Conservation (phyloP, 2,113 vertebrate genomes). For the Edolisoma coerulescens region DNA sequence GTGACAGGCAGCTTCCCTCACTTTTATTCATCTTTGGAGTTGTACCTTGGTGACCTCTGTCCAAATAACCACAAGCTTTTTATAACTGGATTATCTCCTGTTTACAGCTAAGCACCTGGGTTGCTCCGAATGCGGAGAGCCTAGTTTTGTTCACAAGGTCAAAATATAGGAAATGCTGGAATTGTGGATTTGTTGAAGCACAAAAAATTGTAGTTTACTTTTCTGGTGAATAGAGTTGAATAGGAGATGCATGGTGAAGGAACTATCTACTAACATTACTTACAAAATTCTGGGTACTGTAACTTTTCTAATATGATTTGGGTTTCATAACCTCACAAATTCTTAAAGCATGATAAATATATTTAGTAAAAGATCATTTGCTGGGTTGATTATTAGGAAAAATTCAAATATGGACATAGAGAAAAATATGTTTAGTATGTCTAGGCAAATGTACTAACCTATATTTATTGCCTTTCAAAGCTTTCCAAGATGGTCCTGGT, state of each 20-base stretch:
- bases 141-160: neutral
- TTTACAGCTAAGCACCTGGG: neutral
- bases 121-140: accelerated
- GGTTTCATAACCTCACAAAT: neutral
- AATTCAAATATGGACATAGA: neutral
- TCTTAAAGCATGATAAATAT: neutral
- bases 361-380: neutral
- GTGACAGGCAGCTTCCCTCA: neutral
- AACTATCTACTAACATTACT: neutral
- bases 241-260: neutral
- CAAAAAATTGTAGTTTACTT: neutral
- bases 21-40: neutral
- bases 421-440: neutral
- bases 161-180: neutral
- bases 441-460: neutral
- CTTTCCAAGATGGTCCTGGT: neutral
- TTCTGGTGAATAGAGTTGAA: neutral
- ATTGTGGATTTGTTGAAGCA: neutral
- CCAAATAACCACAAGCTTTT: neutral
- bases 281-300: neutral
- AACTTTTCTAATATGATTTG: neutral
- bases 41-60: slow-evolving; percentile 8
- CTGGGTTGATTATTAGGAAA: neutral
- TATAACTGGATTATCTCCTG: slow-evolving; percentile 8
- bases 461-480: neutral